Base-by-base conservation (phyloP, 2,888 invertebrate species). In the Heliconius aoede region DNA sequence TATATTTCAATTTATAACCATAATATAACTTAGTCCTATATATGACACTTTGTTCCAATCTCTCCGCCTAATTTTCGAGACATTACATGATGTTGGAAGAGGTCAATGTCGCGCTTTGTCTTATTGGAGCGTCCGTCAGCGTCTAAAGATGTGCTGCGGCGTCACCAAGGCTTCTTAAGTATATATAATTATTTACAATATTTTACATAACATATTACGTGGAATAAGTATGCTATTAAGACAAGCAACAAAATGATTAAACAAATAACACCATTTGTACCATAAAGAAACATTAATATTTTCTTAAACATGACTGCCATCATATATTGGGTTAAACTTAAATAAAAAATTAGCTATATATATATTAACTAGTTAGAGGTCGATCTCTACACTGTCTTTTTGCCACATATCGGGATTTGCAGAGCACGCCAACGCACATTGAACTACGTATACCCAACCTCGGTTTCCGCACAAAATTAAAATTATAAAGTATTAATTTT, bases 361-460 rank as follows among this genome's bases (percentile, higher is more conserved):
- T n/a, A n/a, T n/a, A n/a, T n/a, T n/a, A n/a, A 72, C 7, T 30
- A 46, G 46, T 61, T 46, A 74, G 60, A 32, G 24, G 18, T 58
- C 61, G 68, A 30, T 18, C 24, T n/a, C 58, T 46, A 46, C 64
- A 58, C 36, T 55, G 55, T 58, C 46, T 60, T 21, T 68, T 61
- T 68, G 61, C 26, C 68, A 61, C 5, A 26, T 60, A 24, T 68
- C 46, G 60, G 68, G 74, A 61, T 68, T 74, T 46, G 74, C 74
- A 60, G 40, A 61, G 46, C n/a, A 40, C 74, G 60, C 74, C 67
- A 68, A 68, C 74, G 58, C 74, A 9, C 46, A 28, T 0, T 18
- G 11, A 21, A 24, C 55, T 13, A 58, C 58, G 30, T 68, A 51
- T 51, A 28, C 28, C 21, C 51, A 30, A 30, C 15, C n/a, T n/a